Percentiles rank a stretch among this genome's conserved stretches.
Conservation (phyloP, 2,113 vertebrate genomes). For the Bambusicola thoracicus region DNA sequence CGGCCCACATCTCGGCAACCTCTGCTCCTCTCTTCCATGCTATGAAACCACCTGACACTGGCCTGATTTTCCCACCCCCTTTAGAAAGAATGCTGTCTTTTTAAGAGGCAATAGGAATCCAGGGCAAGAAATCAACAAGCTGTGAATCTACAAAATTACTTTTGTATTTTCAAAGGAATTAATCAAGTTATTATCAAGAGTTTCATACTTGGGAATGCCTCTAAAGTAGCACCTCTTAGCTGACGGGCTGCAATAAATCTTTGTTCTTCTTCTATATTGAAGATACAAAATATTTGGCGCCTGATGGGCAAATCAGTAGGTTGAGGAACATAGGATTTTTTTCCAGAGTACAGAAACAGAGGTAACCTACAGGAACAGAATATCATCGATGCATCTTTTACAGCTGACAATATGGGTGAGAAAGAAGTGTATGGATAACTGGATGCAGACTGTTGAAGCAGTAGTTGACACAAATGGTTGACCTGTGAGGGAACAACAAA, state of each 20-base stretch:
- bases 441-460: background rate
- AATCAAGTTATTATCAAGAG: background rate
- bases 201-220: background rate
- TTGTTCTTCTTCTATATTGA: background rate
- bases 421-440: constrained; percentile 7
- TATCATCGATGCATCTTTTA: background rate
- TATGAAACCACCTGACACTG: background rate
- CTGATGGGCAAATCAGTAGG: background rate
- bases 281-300: background rate
- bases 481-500: background rate
- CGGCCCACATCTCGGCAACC: background rate
- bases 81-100: background rate
- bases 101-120: background rate
- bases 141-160: background rate
- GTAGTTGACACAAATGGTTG: background rate
- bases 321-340: background rate
- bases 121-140: background rate
- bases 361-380: constrained; percentile 12
- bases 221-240: background rate
- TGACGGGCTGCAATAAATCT: background rate
- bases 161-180: background rate
- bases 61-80: background rate
- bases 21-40: background rate
- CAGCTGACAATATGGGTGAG: background rate
- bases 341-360: background rate